Evolutionary conservation across 2,797 vertebrate species (phyloP), one percentile per base, ranked within the genome.

Genomic region (Intellagama lesueurii): DNA sequence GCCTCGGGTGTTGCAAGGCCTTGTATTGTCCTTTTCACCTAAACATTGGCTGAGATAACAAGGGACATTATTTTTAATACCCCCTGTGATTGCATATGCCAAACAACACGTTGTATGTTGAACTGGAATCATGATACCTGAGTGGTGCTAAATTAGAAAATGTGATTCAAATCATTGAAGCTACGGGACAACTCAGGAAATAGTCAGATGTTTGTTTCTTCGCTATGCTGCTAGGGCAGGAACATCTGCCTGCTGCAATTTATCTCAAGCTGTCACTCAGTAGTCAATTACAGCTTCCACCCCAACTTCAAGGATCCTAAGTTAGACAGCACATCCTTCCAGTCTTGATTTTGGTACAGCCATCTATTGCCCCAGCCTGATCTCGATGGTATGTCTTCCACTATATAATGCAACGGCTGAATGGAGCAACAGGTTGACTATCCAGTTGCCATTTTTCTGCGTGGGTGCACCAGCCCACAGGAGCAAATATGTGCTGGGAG

Each of bases 81-180:
- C 90, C 91, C 83, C 89, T 92, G 91, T 88, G 86, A 88, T 90
- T 88, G 91, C 92, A 90, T 92, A 88, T 88, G 88, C 81, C 93
- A 92, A 64, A 32, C 86, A 86, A 32, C 79, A 87, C 89, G 91
- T 93, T 91, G 16, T 91, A 19, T 88, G 87, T 89, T 89, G 91
- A 84, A 24, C 91, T 92, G 56, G 0, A 35, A 90, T 91, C 85
- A 77, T 87, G 93, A 91, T 40, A 86, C 89, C 92, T 91, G 93
- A 89, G 87, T 92, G 92, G 88, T 90, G 78, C 80, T 92, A 88
- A 93, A 70, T 52, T 35, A 88, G 79, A 75, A 86, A 85, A 91
- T 68, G 92, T 80, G 64, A 52, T 83, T 76, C 68, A 44, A 17
- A 76, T 73, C 16, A 60, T 17, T n/a, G 78, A 69, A 40, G 26